phyloP scores from a whole-genome alignment of 2,888 invertebrate genomes.

The Phalera bucephala region DNA sequence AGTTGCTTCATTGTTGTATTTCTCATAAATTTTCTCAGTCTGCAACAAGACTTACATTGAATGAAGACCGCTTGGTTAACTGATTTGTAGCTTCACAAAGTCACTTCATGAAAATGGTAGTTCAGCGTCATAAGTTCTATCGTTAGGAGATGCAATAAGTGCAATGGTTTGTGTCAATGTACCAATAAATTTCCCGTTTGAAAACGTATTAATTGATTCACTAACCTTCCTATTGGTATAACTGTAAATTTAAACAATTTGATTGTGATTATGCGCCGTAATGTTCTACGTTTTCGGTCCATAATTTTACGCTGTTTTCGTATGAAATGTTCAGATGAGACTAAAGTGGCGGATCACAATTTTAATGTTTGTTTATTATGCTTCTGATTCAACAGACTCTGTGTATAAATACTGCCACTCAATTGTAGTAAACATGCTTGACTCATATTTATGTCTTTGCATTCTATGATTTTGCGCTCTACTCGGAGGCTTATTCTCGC shows the following conservation, averaged over 20 bases:
- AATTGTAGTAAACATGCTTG: slow-evolving; percentile 13
- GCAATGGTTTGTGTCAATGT: background rate
- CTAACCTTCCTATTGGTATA: slow-evolving; percentile 42
- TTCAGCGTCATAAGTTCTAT: too few relatives aligned
- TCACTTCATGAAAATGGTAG: too few relatives aligned
- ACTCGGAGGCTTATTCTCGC: too few relatives aligned
- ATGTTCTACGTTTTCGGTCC: slow-evolving; percentile 12
- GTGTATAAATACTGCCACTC: slow-evolving; percentile 12
- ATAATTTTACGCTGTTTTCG: slow-evolving; percentile 11
- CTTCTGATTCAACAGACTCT: slow-evolving; percentile 10
- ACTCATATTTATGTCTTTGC: too few relatives aligned
- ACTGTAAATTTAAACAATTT: slow-evolving; percentile 37
- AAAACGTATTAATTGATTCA: too few relatives aligned
- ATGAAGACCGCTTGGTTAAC: too few relatives aligned
- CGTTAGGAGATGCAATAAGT: too few relatives aligned
- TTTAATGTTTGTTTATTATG: slow-evolving; percentile 8
- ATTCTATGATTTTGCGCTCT: too few relatives aligned
- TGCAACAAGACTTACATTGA: too few relatives aligned
- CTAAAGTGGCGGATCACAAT: background rate
- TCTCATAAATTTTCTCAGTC: slow-evolving; percentile 46
- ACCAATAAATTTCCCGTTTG: background rate
- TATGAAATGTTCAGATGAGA: slow-evolving; percentile 1
- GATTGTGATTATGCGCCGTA: slow-evolving; percentile 20
- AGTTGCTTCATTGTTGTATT: slow-evolving; percentile 46
- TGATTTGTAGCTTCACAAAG: too few relatives aligned